Evolutionary conservation across 2,888 invertebrate species (phyloP).

Genomic region (Tenthredo notha): DNA sequence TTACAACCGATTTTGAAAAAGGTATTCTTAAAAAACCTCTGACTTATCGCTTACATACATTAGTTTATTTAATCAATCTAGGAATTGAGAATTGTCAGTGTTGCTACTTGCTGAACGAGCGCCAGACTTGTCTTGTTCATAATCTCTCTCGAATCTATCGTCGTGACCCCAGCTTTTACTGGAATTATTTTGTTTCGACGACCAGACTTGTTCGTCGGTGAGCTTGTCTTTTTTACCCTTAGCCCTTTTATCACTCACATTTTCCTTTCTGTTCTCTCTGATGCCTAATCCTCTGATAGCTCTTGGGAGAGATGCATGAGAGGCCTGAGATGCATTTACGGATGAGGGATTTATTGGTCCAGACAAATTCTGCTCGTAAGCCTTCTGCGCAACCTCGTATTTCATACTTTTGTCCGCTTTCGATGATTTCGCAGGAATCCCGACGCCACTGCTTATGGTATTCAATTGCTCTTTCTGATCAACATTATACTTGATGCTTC

Average conservation of each 20-base stretch:
- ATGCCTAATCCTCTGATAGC: slow-evolving; percentile 46
- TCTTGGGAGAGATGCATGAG: slow-evolving; percentile 37
- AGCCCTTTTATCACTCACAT: slow-evolving; percentile 11
- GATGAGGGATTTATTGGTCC: slow-evolving; percentile 5
- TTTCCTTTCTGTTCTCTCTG: slow-evolving; percentile 41
- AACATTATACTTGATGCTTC: slow-evolving; percentile 9
- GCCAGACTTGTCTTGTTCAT: slow-evolving; percentile 34
- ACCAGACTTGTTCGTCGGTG: slow-evolving; percentile 63
- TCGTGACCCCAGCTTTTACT: slow-evolving; percentile 45
- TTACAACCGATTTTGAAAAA: not conserved
- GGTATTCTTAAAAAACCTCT: not conserved
- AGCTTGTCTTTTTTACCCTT: slow-evolving; percentile 60
- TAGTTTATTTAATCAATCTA: not conserved
- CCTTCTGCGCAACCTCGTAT: slow-evolving; percentile 5
- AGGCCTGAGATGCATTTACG: not conserved
- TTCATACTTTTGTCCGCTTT: slow-evolving; percentile 6
- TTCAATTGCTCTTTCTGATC: slow-evolving; percentile 22
- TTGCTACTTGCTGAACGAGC: not conserved
- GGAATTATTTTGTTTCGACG: slow-evolving; percentile 61
- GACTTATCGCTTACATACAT: not conserved
- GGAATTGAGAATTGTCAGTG: slow-evolving; percentile 21
- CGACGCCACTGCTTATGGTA: not conserved
- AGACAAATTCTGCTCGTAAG: slow-evolving; percentile 32
- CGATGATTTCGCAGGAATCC: not conserved
- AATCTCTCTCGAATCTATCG: slow-evolving; percentile 47